Evolutionary conservation across 2,113 vertebrate genomes (phyloP), one percentile per base, ranked within the genome.

Genomic region (Platanista minor): DNA sequence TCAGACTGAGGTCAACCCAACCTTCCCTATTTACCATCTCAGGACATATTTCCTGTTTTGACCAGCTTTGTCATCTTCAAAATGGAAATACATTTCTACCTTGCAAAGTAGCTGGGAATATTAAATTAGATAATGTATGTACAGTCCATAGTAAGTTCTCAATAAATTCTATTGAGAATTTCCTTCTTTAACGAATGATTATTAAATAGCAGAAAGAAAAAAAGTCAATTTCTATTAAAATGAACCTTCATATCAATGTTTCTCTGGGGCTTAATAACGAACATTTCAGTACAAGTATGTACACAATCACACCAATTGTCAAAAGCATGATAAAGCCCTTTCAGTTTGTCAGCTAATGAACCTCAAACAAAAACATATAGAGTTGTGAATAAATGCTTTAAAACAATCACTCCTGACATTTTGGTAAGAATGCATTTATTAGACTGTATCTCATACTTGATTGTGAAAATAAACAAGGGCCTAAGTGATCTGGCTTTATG

Each of bases 401-500:
- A 80, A 94, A 74, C 18, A 74, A 78, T 33, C 33, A 29, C 61
- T 77, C 31, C 64, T 87, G 91, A 72, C 31, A 90, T 92, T 75
- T 94, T 80, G 64, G 85, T 43, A 71, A 91, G 87, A 89, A 80
- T 84, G 33, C 49, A 78, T 95, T 57, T 97, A 96, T 97, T 96
- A 96, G 57, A 83, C 67, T 5, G 0, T 81, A 87, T 61, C 82
- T 96, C 75, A 83, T 57, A 89, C 46, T 94, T 82, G 81, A 54
- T 8, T 71, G 67, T 90, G 61, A 97, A 92, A 95, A 93, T 96
- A 94, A 96, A 91, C 52, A 96, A 91, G 88, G 66, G 8, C 52
- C 39, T 90, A 91, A 95, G 71, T 85, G 49, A 95, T 54, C 41
- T 93, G 87, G 80, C 14, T 97, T 96, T 92, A 97, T 97, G 87